Percentiles rank a stretch among this genome's conserved stretches.
Evolutionary conservation across 2,113 vertebrate genomes (phyloP).

Genomic region (Etia nguti): DNA sequence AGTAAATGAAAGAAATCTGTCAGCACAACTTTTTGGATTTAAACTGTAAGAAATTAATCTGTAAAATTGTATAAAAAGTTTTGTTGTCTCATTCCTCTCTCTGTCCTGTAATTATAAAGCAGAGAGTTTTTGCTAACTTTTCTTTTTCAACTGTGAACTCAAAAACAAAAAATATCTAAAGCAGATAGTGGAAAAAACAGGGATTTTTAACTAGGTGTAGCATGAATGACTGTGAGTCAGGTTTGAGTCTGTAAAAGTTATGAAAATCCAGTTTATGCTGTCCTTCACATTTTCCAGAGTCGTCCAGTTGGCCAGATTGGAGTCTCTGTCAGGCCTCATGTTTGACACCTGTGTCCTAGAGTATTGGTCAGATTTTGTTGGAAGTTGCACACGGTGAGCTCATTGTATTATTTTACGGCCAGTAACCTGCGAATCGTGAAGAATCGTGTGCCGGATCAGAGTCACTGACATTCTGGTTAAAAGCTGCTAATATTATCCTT

Average conservation of each 20-base stretch:
- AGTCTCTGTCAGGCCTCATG: background rate
- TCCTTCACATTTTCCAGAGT: background rate
- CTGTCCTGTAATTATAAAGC: no score
- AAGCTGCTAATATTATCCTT: background rate
- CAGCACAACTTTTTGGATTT: no score
- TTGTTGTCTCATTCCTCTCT: no score
- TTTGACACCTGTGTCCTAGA: background rate
- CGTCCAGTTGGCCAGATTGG: background rate
- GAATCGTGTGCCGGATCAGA: rapidly evolving
- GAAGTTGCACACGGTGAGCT: background rate
- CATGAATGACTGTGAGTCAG: background rate
- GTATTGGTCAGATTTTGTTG: background rate
- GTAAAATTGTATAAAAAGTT: no score
- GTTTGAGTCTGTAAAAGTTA: background rate
- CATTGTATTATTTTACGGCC: background rate
- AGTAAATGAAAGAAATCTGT: no score
- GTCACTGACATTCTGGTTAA: rapidly evolving
- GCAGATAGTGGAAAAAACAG: background rate
- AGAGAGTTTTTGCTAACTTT: no score
- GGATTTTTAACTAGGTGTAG: background rate
- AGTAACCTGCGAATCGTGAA: background rate
- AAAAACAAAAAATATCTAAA: background rate
- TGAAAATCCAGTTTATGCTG: background rate
- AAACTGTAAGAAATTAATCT: no score
- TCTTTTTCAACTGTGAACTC: no score